Base-by-base conservation (phyloP, 2,888 invertebrate genomes). In the Podotricha telesiphe region DNA sequence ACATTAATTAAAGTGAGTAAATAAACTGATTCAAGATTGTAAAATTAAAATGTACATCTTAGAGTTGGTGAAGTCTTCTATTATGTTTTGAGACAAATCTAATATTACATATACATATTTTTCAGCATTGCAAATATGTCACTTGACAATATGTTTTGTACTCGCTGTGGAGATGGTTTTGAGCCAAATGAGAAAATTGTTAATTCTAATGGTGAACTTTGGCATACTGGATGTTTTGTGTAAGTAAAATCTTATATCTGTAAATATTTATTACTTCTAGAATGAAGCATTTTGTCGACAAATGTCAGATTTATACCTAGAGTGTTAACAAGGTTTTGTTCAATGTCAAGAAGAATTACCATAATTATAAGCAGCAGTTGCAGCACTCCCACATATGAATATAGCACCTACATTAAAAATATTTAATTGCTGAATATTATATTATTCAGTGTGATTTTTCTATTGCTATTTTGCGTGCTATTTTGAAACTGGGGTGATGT, bases 211-310 rank as follows among this genome's bases (percentile, higher is more conserved):
- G 99, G 99, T 68, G 99, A 99, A 90, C 94, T 99, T 51, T 99
- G 99, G 99, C 99, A 99, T 93, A 97, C 98, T 6, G 97, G 98
- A 81, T 99, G 99, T 88, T 99, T 99, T 94, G 99, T 99, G 98
- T 99, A 94, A 95, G 96, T 95, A 53, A 22, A 37, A 17, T 28
- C 22, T 15, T n/a, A n/a, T n/a, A n/a, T n/a, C n/a, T n/a, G n/a
- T n/a, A n/a, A n/a, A n/a, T n/a, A n/a, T n/a, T n/a, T n/a, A n/a
- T n/a, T n/a, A n/a, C n/a, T n/a, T n/a, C n/a, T n/a, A n/a, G n/a
- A n/a, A n/a, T n/a, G n/a, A n/a, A n/a, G n/a, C n/a, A n/a, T n/a
- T n/a, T n/a, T n/a, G n/a, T n/a, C n/a, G n/a, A n/a, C n/a, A n/a
- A 28, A 28, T 28, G 4, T 13, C 42, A 42, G 0, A 42, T 13